These are phyloP conservation scores for Cynodonichthys magdalenae DNA, from an alignment of 2,797 vertebrate genomes.

Conservation along the genomic window DNA sequence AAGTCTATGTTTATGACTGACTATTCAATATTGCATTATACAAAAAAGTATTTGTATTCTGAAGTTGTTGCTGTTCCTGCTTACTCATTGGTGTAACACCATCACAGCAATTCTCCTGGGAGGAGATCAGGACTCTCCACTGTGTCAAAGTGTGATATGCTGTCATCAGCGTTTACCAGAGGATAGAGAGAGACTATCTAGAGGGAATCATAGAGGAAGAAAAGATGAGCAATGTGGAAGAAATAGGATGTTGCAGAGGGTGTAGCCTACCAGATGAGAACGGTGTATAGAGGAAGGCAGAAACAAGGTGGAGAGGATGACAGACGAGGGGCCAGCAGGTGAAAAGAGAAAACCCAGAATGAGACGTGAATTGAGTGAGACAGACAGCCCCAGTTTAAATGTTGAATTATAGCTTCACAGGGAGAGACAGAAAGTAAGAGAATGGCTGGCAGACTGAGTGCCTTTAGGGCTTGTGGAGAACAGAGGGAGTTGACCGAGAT, in stretches of 20 bases:
- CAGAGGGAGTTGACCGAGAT: slow-evolving; percentile 46
- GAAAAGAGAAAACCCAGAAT: slow-evolving; percentile 32
- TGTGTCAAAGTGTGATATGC: slow-evolving; percentile 59
- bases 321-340: slow-evolving; percentile 39
- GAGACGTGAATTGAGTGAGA: slow-evolving; percentile 26
- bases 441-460: slow-evolving; percentile 31
- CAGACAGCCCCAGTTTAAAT: slow-evolving; percentile 51
- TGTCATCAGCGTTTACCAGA: slow-evolving; percentile 64
- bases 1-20: neutral
- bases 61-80: slow-evolving; percentile 38
- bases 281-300: slow-evolving; percentile 29
- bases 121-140: slow-evolving; percentile 31
- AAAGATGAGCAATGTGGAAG: slow-evolving; percentile 4
- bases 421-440: slow-evolving; percentile 33
- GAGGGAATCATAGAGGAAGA: neutral
- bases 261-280: slow-evolving; percentile 7
- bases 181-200: slow-evolving; percentile 21
- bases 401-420: slow-evolving; percentile 53
- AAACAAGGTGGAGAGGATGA: slow-evolving; percentile 37
- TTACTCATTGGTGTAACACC: slow-evolving; percentile 64
- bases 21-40: slow-evolving; percentile 10
- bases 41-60: slow-evolving; percentile 50
- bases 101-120: slow-evolving; percentile 43
- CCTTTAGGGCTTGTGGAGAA: slow-evolving; percentile 36
- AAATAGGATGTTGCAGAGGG: slow-evolving; percentile 24